Evolutionary conservation across 2,113 vertebrate species (phyloP), one percentile per base, ranked within the genome.

Genomic region (Chinchilla lanigera): DNA sequence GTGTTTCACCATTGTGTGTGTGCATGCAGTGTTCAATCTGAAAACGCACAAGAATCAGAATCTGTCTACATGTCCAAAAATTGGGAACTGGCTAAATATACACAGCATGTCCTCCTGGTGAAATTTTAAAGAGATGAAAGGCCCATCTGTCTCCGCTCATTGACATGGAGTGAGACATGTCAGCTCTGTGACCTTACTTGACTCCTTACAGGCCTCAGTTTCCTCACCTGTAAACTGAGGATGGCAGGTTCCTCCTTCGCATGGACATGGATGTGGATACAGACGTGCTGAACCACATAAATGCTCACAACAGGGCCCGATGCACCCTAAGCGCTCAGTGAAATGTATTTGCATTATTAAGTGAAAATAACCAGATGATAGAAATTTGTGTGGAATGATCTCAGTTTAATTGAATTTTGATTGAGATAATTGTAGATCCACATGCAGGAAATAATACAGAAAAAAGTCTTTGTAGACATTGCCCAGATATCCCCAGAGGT

Each of bases 21-120:
- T 75, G 14, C 17, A 13, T 19, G 81, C 44, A 22, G 22, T 58
- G 35, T 88, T 94, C 28, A 63, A 56, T 69, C 44, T 41, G 12
- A 30, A 81, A 69, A 81, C 89, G 28, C 71, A 52, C 77, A 73
- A 86, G 61, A 81, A 63, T 91, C 33, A 38, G 78, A 93, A 90
- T 50, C 7, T 58, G 88, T 35, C 30, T 67, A 73, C 82, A 22
- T 67, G 50, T 95, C 33, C 8, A 30, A 35, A 89, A 58, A 82
- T 56, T 78, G 54, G 89, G 22, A 97, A 50, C 24, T 63, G 33
- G 28, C 20, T 87, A 47, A 41, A 44, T 65, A 61, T 7, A 67
- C 56, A n/a, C 14, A 52, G 58, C 24, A 22, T 47, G 17, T 41
- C n/a, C 41, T 86, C 17, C 63, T 44, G 56, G 24, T 10, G 6